Percentiles rank a stretch among this genome's conserved stretches.
phyloP scores from a whole-genome alignment of 2,113 vertebrate species.

The Trichomycterus rosablanca region DNA sequence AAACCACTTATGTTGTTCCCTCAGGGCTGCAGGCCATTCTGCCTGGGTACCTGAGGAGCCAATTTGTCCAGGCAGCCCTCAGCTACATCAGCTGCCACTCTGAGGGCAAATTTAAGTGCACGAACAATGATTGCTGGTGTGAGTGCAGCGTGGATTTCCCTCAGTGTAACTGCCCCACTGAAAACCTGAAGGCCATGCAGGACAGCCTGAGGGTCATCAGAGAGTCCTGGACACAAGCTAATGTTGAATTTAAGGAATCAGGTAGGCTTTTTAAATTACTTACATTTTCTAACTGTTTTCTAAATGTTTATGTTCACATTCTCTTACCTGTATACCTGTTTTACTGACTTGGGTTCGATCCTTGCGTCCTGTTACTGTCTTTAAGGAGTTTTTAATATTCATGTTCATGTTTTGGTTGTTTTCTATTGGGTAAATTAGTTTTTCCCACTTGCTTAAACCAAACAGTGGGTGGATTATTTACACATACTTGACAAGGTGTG shows the following conservation, averaged over 20 bases:
- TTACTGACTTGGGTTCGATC: no score
- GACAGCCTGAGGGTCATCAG: conserved; percentile 64
- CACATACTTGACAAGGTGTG: no score
- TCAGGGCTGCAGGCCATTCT: conserved; percentile 73
- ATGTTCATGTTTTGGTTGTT: no score
- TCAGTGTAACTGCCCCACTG: conserved; percentile 71
- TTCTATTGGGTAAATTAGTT: no score
- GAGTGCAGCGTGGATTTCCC: conserved; percentile 65
- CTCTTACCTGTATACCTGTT: no score
- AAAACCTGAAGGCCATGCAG: conserved; percentile 71
- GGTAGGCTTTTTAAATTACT: conserved; percentile 50
- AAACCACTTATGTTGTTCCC: conserved; percentile 32
- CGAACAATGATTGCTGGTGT: conserved; percentile 75
- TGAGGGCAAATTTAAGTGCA: conserved; percentile 73
- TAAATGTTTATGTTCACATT: no score
- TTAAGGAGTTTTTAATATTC: no score
- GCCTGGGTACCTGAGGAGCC: conserved; percentile 66
- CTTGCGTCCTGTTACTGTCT: no score
- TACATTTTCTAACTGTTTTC: no score
- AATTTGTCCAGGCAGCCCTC: conserved; percentile 74
- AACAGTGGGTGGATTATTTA: no score
- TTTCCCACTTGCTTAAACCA: no score
- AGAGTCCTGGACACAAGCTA: conserved; percentile 64
- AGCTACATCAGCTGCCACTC: conserved; percentile 76
- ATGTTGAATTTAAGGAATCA: conserved; percentile 73